Evolutionary conservation across 1,140 invertebrate genomes (phyloP).

Genomic region (Bemisia tabaci): DNA sequence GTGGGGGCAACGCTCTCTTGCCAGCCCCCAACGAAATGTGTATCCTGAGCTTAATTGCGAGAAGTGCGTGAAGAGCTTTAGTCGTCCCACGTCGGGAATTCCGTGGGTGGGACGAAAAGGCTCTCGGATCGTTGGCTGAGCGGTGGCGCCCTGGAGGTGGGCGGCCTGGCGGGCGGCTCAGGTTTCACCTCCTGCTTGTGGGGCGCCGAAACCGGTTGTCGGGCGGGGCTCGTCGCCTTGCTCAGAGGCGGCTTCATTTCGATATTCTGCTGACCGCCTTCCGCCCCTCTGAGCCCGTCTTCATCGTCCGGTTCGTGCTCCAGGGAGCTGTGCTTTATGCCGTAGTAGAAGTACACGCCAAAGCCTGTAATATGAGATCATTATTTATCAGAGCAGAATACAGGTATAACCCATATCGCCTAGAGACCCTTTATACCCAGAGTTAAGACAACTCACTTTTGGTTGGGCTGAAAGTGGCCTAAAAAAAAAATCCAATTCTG

Average conservation of each 20-base stretch:
- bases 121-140: conserved; percentile 22
- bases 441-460: too few relatives aligned
- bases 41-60: too few relatives aligned
- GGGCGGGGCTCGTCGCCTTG: too few relatives aligned
- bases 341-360: conserved; percentile 82
- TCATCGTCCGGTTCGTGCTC: conserved; percentile 44
- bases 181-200: conserved; percentile 34
- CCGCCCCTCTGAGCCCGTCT: conserved; percentile 28
- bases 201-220: conserved; percentile 20
- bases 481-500: too few relatives aligned
- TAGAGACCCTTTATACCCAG: too few relatives aligned
- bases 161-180: conserved; percentile 18
- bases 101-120: conserved; percentile 33
- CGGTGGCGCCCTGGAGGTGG: conserved; percentile 29
- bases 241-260: conserved; percentile 34
- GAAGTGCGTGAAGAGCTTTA: too few relatives aligned
- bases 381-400: background rate
- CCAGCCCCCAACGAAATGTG: too few relatives aligned
- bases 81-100: conserved; percentile 40
- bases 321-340: conserved; percentile 70
- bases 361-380: too few relatives aligned
- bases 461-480: too few relatives aligned
- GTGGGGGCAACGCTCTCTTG: too few relatives aligned
- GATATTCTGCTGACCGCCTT: conserved; percentile 19
- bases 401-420: too few relatives aligned